Percentiles rank a stretch among this genome's conserved stretches.
These are phyloP conservation scores for Chelon auratus DNA, from an alignment of 2,797 vertebrate species.

Conservation along the genomic window DNA sequence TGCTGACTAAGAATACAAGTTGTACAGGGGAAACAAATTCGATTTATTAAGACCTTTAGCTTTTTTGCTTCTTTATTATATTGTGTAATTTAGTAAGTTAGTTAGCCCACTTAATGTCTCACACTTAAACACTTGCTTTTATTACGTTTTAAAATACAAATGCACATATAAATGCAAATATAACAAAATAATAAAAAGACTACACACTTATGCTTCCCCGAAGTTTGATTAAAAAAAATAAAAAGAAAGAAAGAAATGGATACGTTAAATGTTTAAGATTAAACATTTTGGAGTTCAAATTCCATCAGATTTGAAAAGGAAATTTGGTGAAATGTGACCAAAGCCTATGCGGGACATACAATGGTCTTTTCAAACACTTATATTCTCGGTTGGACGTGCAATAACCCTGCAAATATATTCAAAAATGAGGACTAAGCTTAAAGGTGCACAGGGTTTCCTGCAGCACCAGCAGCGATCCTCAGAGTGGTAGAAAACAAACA, in stretches of 20 bases:
- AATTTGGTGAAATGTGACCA: too few species aligned
- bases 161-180: not conserved
- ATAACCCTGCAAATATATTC: not conserved
- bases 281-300: too few species aligned
- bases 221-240: not conserved
- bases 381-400: not conserved
- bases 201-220: too few species aligned
- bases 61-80: not conserved
- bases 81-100: not conserved
- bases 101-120: not conserved
- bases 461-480: conserved; percentile 39
- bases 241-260: not conserved
- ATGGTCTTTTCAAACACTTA: not conserved
- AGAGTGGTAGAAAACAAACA: conserved; percentile 67
- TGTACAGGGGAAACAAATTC: not conserved
- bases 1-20: not conserved
- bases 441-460: conserved; percentile 28
- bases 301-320: too few species aligned
- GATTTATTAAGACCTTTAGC: not conserved
- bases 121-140: not conserved
- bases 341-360: not conserved
- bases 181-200: too few species aligned
- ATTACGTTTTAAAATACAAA: not conserved
- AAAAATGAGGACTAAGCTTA: conserved; percentile 11
- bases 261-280: too few species aligned